Percentiles rank a stretch among this genome's conserved stretches.
These are phyloP conservation scores for Fundulus diaphanus DNA, from an alignment of 2,797 vertebrate genomes.

Conservation along the genomic window DNA sequence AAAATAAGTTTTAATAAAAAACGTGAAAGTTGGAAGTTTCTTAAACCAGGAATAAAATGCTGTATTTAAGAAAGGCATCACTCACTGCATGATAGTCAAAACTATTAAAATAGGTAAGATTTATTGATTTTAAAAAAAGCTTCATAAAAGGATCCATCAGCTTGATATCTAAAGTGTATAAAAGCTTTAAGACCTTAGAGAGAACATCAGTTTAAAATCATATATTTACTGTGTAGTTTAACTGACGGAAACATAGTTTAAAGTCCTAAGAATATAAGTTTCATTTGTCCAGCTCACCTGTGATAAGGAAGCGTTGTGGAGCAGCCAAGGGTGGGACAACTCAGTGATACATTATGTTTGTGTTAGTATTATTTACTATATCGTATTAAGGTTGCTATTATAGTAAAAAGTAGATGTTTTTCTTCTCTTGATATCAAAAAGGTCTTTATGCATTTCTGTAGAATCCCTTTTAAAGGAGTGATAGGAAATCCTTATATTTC, in stretches of 20 bases:
- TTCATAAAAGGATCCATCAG: conserved; percentile 62
- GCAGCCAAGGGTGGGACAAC: conserved; percentile 49
- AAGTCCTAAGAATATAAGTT: conserved; percentile 74
- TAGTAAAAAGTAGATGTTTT: conserved; percentile 76
- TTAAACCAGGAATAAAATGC: background rate
- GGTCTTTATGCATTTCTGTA: conserved; percentile 82
- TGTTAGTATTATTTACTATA: conserved; percentile 80
- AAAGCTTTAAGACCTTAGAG: conserved; percentile 80
- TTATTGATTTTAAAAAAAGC: conserved; percentile 61
- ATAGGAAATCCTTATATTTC: conserved; percentile 82
- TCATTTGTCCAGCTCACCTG: conserved; percentile 71
- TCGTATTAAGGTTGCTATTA: conserved; percentile 76
- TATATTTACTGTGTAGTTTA: conserved; percentile 77
- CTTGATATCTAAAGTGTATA: conserved; percentile 77
- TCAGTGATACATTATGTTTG: conserved; percentile 68
- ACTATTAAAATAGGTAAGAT: conserved; percentile 73
- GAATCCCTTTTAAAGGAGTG: conserved; percentile 76
- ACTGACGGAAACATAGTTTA: conserved; percentile 73
- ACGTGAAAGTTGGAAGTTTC: conserved; percentile 3
- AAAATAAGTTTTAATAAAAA: conserved; percentile 34
- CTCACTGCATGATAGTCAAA: conserved; percentile 72
- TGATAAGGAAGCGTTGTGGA: conserved; percentile 48
- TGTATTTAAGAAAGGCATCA: conserved; percentile 45
- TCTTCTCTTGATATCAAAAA: conserved; percentile 76
- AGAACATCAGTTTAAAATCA: conserved; percentile 62